Percentiles rank a stretch among this genome's conserved stretches.
Evolutionary conservation across 2,113 vertebrate genomes (phyloP).

Genomic region (Psilopogon haemacephalus): DNA sequence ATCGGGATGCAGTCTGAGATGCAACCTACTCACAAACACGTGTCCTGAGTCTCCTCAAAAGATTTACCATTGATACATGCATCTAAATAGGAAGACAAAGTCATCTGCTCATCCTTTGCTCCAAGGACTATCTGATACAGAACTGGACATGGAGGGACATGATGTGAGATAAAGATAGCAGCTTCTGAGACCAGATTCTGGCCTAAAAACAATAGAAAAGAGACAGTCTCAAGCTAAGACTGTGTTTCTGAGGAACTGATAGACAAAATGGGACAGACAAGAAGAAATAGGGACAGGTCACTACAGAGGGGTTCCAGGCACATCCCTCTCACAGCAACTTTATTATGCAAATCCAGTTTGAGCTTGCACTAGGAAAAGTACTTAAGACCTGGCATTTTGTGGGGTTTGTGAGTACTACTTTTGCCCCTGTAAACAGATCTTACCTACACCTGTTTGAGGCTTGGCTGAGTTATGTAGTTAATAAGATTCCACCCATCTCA

Average conservation of each 20-base stretch:
- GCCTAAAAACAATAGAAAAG: background rate
- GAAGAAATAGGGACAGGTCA: background rate
- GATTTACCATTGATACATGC: background rate
- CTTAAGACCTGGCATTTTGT: background rate
- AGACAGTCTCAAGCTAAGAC: background rate
- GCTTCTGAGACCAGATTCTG: background rate
- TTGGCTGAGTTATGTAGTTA: background rate
- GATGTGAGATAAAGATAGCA: background rate
- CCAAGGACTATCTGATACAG: conserved; percentile 1
- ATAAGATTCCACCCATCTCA: background rate
- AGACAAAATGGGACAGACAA: background rate
- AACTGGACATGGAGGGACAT: background rate
- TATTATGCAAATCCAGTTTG: background rate
- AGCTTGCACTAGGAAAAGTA: background rate
- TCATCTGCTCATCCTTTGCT: background rate
- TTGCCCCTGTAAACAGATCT: background rate
- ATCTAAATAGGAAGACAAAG: background rate
- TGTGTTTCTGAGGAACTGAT: background rate
- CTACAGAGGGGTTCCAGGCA: background rate
- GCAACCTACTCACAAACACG: background rate
- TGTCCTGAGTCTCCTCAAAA: background rate
- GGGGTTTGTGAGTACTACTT: background rate
- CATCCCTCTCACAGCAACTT: background rate
- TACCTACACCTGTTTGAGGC: background rate
- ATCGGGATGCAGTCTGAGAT: background rate